These are phyloP conservation scores for Platerodrilus igneus DNA, from an alignment of 2,888 invertebrate species.

Conservation along the genomic window DNA sequence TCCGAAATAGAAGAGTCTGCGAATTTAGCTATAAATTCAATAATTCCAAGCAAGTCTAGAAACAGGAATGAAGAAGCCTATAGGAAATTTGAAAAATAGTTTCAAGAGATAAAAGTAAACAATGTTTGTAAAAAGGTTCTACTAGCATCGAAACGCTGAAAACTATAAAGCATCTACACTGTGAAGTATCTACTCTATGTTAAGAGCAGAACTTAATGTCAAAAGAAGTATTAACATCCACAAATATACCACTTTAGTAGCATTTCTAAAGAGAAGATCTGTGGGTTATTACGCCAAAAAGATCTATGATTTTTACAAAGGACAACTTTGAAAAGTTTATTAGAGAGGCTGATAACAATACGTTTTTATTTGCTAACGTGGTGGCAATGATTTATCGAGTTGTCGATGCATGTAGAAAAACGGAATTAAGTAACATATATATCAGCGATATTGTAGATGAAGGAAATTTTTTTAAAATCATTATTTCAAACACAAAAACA, in stretches of 20 bases:
- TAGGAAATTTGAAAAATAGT: constrained; percentile 11
- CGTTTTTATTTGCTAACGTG: constrained; percentile 12
- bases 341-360: constrained; percentile 9
- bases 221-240: constrained; percentile 8
- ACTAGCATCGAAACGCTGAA: too few species aligned
- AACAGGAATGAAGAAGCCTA: too few species aligned
- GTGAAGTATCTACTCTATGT: constrained; percentile 9
- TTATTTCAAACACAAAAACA: constrained; percentile 8
- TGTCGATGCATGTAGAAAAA: constrained; percentile 9
- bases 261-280: neutral
- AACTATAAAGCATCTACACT: constrained; percentile 13
- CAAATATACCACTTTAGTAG: constrained; percentile 2
- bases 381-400: constrained; percentile 9
- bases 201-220: constrained; percentile 2
- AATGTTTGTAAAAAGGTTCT: constrained; percentile 7
- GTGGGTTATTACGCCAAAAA: constrained; percentile 1
- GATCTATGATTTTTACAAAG: constrained; percentile 1
- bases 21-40: too few species aligned
- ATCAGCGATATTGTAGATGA: constrained; percentile 8
- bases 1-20: too few species aligned
- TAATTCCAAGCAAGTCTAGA: too few species aligned
- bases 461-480: constrained; percentile 1
- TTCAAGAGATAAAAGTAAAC: constrained; percentile 4
- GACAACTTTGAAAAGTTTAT: constrained; percentile 4
- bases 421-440: constrained; percentile 6